Percentiles rank a stretch among this genome's conserved stretches.
phyloP scores from a whole-genome alignment of 2,113 vertebrate species.

The Rhynchomys soricoides region DNA sequence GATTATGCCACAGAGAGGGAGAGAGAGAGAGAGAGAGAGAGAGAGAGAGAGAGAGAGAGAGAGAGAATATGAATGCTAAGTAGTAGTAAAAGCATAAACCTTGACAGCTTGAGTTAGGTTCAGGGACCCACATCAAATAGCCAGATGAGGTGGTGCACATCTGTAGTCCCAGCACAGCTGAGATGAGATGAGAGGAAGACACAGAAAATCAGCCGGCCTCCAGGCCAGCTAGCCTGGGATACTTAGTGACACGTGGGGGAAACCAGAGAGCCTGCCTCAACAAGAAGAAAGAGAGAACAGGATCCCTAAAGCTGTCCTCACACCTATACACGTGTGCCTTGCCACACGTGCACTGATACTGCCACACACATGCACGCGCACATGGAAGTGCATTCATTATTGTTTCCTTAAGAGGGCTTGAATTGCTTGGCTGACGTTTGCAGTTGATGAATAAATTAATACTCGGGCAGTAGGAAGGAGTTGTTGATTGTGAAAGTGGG shows the following conservation, averaged over 20 bases:
- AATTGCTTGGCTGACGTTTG: neutral
- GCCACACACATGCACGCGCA: neutral
- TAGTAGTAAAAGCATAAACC: neutral
- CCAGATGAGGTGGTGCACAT: neutral
- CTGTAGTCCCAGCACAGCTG: neutral
- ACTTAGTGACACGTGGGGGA: no score
- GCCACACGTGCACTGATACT: neutral
- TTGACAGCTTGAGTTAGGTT: neutral
- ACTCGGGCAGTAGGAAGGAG: neutral
- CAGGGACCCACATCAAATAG: neutral
- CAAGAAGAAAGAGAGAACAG: neutral
- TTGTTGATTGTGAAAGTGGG: neutral
- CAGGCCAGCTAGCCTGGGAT: no score
- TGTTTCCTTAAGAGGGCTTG: neutral
- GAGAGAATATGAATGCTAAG: neutral
- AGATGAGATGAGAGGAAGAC: neutral
- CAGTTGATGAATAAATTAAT: neutral
- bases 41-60: neutral
- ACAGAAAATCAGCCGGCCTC: no score
- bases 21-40: neutral
- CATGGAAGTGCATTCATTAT: accelerated
- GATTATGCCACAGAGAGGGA: neutral
- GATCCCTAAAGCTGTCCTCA: neutral
- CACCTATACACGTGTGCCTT: neutral
- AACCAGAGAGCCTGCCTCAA: neutral